Percentiles rank a stretch among this genome's conserved stretches.
phyloP scores from a whole-genome alignment of 1,140 invertebrate species.

The Drosophila dunni region DNA sequence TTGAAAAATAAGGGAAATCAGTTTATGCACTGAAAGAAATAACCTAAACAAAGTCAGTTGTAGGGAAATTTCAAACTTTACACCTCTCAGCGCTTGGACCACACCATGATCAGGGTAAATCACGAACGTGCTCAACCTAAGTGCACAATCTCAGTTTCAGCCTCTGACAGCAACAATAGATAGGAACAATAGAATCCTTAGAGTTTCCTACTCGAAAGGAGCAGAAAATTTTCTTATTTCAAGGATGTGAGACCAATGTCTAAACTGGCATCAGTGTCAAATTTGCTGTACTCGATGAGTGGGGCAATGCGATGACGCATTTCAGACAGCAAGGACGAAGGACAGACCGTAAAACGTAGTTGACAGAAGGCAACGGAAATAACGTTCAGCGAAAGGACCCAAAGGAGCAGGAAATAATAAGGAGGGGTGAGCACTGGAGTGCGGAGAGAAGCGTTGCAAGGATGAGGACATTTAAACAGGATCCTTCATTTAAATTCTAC shows the following conservation, averaged over 20 bases:
- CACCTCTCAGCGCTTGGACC: too few relatives aligned
- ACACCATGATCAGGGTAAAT: too few relatives aligned
- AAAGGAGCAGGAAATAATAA: background rate
- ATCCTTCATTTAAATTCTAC: slow-evolving; percentile 52
- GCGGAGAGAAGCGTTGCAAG: background rate
- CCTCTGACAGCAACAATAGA: slow-evolving; percentile 10
- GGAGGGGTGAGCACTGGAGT: background rate
- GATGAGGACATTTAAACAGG: slow-evolving; percentile 41
- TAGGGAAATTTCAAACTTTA: too few relatives aligned
- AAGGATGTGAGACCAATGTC: slow-evolving; percentile 15
- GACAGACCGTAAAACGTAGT: slow-evolving; percentile 19
- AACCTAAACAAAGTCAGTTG: too few relatives aligned
- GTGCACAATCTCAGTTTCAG: background rate
- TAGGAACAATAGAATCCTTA: slow-evolving; percentile 13
- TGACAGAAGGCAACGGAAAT: slow-evolving; percentile 40
- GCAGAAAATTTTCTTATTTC: background rate
- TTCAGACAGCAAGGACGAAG: background rate
- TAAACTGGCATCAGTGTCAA: slow-evolving; percentile 35
- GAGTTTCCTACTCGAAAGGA: background rate
- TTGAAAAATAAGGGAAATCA: background rate
- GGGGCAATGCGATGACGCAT: slow-evolving; percentile 37
- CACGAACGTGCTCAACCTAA: background rate
- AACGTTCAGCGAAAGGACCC: slow-evolving; percentile 10
- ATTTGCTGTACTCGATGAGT: slow-evolving; percentile 34
- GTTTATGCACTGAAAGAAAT: background rate